Evolutionary conservation across 2,797 vertebrate genomes (phyloP).

Genomic region (Thalassophryne amazonica): DNA sequence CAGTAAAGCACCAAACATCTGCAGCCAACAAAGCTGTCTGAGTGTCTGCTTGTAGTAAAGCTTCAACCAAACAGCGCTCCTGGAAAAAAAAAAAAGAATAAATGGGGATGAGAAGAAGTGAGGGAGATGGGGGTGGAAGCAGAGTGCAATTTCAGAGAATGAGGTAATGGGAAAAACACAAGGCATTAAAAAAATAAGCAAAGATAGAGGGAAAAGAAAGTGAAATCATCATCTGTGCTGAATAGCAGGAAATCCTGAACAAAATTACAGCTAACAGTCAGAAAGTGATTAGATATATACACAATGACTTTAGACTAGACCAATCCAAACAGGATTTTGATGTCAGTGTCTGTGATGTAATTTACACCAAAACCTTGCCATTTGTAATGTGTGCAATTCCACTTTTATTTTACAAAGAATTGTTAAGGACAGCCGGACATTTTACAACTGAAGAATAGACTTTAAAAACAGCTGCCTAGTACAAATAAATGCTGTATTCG

Average conservation of each 20-base stretch:
- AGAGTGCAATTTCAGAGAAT: no score
- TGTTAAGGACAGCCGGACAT: no score
- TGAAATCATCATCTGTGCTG: constrained; percentile 14
- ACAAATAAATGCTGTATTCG: no score
- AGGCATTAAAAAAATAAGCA: neutral
- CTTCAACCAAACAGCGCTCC: constrained; percentile 83
- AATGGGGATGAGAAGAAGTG: neutral
- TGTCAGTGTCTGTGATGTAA: no score
- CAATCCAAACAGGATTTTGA: no score
- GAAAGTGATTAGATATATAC: neutral
- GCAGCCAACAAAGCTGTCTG: constrained; percentile 85
- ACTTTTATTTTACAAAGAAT: no score
- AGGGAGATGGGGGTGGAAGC: rapidly evolving
- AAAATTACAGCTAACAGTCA: neutral
- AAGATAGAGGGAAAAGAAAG: constrained; percentile 3
- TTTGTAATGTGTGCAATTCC: no score
- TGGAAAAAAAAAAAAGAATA: constrained; percentile 45
- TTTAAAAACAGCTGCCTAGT: no score
- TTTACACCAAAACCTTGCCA: no score
- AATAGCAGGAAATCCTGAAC: constrained; percentile 22
- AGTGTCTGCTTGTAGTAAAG: constrained; percentile 82
- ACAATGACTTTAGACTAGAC: neutral
- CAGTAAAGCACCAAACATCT: constrained; percentile 93
- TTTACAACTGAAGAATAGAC: no score
- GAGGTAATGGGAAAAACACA: neutral